These are phyloP conservation scores for Tryphoninae sp. DNA, from an alignment of 2,888 invertebrate species.

Conservation along the genomic window DNA sequence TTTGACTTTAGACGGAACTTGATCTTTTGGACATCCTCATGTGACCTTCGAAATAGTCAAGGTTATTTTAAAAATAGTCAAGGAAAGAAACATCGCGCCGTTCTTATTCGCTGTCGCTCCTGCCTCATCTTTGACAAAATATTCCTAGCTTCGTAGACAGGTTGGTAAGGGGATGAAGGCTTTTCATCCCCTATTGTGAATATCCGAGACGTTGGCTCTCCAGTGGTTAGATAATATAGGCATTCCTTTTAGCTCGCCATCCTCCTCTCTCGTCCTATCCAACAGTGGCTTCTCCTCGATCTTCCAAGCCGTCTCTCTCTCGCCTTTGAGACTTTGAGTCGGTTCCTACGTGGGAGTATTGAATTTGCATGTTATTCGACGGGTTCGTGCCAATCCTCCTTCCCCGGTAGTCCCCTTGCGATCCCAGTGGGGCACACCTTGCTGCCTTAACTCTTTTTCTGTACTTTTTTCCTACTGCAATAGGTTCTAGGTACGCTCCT, in stretches of 20 bases:
- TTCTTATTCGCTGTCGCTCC: no score
- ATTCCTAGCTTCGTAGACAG: conserved; percentile 35
- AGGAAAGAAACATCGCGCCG: no score
- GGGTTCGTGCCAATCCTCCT: conserved; percentile 52
- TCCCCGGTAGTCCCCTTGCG: conserved; percentile 62
- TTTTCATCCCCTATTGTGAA: conserved; percentile 42
- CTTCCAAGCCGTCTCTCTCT: conserved; percentile 23
- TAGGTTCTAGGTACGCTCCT: not conserved
- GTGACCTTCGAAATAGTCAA: not conserved
- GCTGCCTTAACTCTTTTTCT: not conserved
- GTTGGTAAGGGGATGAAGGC: not conserved
- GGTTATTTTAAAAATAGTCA: no score
- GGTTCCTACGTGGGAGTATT: conserved; percentile 68
- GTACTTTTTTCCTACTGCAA: not conserved
- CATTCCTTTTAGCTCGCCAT: conserved; percentile 27
- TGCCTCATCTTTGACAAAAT: not conserved
- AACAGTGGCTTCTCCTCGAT: not conserved
- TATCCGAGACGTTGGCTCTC: conserved; percentile 56
- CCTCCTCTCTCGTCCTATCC: not conserved
- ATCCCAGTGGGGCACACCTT: conserved; percentile 15
- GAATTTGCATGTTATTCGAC: conserved; percentile 77
- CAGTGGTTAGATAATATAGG: not conserved
- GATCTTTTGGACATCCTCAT: not conserved
- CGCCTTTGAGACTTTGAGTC: conserved; percentile 69
- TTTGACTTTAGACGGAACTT: not conserved